These are phyloP conservation scores for Hyles vespertilio DNA, from an alignment of 1,140 invertebrate genomes.

Conservation along the genomic window DNA sequence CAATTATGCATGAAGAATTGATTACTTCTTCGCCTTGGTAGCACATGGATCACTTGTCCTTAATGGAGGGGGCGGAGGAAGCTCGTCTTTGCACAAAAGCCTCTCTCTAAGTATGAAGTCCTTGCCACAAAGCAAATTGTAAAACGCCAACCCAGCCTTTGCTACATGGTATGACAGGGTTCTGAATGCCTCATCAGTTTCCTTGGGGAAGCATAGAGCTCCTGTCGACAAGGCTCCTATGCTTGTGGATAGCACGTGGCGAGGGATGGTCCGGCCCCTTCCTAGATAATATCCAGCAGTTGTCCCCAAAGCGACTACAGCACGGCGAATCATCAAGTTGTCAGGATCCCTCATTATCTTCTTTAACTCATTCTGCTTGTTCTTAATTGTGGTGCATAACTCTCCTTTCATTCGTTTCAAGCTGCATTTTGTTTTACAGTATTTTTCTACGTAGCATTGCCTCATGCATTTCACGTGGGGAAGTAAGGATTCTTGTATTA, in stretches of 20 bases:
- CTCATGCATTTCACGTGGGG: constrained; percentile 32
- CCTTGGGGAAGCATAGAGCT: constrained; percentile 48
- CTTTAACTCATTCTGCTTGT: constrained; percentile 29
- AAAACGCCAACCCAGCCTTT: constrained; percentile 30
- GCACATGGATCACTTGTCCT: constrained; percentile 22
- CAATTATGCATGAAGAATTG: background rate
- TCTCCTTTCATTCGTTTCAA: constrained; percentile 9
- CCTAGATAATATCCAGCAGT: constrained; percentile 33
- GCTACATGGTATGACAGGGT: constrained; percentile 25
- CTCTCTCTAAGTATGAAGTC: constrained; percentile 34
- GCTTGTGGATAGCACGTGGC: constrained; percentile 33
- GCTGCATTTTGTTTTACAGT: constrained; percentile 19
- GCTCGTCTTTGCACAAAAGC: constrained; percentile 40
- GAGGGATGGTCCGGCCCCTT: constrained; percentile 28
- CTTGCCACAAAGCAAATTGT: constrained; percentile 34
- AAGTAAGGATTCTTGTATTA: constrained; percentile 35
- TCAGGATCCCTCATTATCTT: constrained; percentile 35
- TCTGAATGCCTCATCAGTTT: constrained; percentile 48
- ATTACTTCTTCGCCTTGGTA: constrained; percentile 16
- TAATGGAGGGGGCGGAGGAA: constrained; percentile 26
- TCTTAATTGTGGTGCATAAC: constrained; percentile 3
- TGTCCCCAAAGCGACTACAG: constrained; percentile 24
- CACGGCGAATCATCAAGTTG: constrained; percentile 31
- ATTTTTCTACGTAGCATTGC: constrained; percentile 8
- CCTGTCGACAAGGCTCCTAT: constrained; percentile 37